Evolutionary conservation across 1,140 invertebrate species (phyloP).

Genomic region (Cephus cinctus): DNA sequence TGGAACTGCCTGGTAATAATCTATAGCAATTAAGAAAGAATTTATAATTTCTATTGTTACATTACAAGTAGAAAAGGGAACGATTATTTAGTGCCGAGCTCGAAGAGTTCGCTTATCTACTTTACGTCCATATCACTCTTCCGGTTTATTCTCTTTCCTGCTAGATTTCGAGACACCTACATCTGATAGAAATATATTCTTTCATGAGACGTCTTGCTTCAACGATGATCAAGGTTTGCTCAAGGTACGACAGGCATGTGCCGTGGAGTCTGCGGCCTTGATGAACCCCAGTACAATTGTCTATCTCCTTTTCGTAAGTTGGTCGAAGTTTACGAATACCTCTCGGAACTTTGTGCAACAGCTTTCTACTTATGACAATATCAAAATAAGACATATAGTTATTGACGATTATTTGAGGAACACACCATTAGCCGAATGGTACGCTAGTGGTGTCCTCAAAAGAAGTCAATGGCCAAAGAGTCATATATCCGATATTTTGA

Average conservation of each 20-base stretch:
- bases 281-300: conserved; percentile 61
- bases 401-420: conserved; percentile 56
- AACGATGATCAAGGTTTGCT: conserved; percentile 44
- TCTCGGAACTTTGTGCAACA: conserved; percentile 42
- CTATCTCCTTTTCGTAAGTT: conserved; percentile 59
- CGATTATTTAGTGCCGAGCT: too few relatives aligned
- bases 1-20: background rate
- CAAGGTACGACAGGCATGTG: conserved; percentile 63
- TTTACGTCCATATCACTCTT: too few relatives aligned
- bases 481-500: conserved; percentile 68
- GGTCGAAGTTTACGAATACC: conserved; percentile 40
- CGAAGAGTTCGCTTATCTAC: too few relatives aligned
- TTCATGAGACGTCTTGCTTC: conserved; percentile 61
- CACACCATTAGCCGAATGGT: conserved; percentile 65
- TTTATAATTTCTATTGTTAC: background rate
- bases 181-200: conserved; percentile 58
- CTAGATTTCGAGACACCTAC: conserved; percentile 25
- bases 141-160: background rate
- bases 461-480: conserved; percentile 57
- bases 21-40: background rate
- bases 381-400: conserved; percentile 51
- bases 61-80: background rate
- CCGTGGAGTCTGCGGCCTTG: conserved; percentile 66
- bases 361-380: conserved; percentile 60
- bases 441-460: conserved; percentile 55